phyloP scores from a whole-genome alignment of 2,113 vertebrate genomes.

The Poeciliopsis prolifica region DNA sequence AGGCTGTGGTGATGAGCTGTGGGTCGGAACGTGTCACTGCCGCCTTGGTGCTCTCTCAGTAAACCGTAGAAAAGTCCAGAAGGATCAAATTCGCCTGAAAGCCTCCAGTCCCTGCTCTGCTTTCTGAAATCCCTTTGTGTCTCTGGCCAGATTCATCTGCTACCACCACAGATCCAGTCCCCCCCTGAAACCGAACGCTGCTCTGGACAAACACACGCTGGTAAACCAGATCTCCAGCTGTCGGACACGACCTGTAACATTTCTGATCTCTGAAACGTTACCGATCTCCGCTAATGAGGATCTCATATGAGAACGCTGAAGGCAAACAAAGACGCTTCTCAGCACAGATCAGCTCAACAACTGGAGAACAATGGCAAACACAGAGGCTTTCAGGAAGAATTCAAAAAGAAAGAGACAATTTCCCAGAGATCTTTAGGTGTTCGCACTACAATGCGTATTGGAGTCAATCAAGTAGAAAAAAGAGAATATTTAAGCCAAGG shows the following conservation, averaged over 20 bases:
- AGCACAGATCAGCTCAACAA: not conserved
- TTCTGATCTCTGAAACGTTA: slow-evolving; percentile 46
- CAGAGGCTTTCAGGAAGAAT: slow-evolving; percentile 17
- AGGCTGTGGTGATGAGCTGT: slow-evolving; percentile 22
- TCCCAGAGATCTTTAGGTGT: slow-evolving; percentile 36
- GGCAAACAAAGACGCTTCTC: slow-evolving; percentile 11
- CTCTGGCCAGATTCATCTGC: slow-evolving; percentile 29
- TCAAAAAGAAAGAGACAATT: slow-evolving; percentile 12
- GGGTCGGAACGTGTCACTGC: slow-evolving; percentile 30
- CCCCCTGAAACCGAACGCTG: slow-evolving; percentile 3
- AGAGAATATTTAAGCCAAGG: too few species aligned
- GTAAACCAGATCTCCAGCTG: slow-evolving; percentile 48
- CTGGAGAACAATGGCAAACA: slow-evolving; percentile 1
- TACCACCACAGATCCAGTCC: slow-evolving; percentile 56
- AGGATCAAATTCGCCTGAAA: slow-evolving; percentile 15
- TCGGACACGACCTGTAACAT: slow-evolving; percentile 27
- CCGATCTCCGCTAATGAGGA: slow-evolving; percentile 34
- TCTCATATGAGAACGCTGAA: slow-evolving; percentile 31
- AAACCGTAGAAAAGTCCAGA: slow-evolving; percentile 8
- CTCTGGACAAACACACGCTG: slow-evolving; percentile 57
- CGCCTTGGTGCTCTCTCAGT: slow-evolving; percentile 6
- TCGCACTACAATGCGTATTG: not conserved
- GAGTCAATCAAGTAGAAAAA: too few species aligned
- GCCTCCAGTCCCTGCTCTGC: slow-evolving; percentile 16
- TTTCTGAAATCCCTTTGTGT: slow-evolving; percentile 24